Evolutionary conservation across 2,113 vertebrate species (phyloP).

Genomic region (Chaetops frenatus): DNA sequence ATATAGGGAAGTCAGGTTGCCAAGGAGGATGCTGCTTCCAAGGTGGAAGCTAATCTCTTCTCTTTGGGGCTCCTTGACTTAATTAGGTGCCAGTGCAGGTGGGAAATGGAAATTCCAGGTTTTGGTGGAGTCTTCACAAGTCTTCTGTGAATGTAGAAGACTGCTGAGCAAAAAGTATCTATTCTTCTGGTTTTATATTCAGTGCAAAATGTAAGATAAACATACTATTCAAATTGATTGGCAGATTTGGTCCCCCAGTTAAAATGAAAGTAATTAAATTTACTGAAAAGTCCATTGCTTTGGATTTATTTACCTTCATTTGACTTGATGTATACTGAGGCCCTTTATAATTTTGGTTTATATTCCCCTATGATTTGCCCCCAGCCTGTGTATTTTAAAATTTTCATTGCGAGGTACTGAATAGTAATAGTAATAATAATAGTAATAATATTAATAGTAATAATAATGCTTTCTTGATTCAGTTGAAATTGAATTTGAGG

Average conservation of each 20-base stretch:
- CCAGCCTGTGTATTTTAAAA: not conserved
- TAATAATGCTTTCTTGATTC: not conserved
- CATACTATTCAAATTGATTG: not conserved
- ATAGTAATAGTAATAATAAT: not conserved
- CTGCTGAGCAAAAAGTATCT: not conserved
- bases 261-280: constrained; percentile 8
- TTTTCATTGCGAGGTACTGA: not conserved
- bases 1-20: not conserved
- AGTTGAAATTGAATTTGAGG: not conserved
- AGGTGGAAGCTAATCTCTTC: not conserved
- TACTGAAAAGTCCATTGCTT: not conserved
- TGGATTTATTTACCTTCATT: not conserved
- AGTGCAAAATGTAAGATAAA: not conserved
- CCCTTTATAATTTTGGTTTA: not conserved
- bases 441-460: not conserved
- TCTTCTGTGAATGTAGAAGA: not conserved
- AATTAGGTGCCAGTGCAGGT: not conserved
- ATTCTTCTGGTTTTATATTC: not conserved
- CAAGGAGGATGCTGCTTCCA: not conserved
- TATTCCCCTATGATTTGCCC: not conserved
- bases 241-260: not conserved
- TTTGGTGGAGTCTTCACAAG: not conserved
- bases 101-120: not conserved
- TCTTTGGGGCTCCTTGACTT: not conserved
- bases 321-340: not conserved